These are phyloP conservation scores for Tylochromis polylepis DNA, from an alignment of 2,113 vertebrate genomes.

Conservation along the genomic window DNA sequence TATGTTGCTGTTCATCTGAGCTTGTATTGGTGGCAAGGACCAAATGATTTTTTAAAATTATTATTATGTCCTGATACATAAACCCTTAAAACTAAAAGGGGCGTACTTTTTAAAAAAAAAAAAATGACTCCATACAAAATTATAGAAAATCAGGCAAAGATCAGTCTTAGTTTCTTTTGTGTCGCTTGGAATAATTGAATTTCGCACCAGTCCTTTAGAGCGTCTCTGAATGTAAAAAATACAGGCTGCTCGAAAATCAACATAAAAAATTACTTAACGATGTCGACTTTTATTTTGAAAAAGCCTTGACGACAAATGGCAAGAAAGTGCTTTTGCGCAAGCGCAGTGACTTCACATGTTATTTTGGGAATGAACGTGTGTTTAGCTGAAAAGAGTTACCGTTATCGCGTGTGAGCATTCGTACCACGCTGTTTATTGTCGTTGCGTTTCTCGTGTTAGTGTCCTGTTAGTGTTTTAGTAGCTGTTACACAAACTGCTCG, in stretches of 20 bases:
- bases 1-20: neutral
- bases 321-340: neutral
- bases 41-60: no score
- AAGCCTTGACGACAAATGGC: rapidly evolving
- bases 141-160: neutral
- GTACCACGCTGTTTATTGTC: neutral
- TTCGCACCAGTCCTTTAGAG: neutral
- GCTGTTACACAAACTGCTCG: neutral
- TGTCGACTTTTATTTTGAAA: slow-evolving; percentile 50
- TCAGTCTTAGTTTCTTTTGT: neutral
- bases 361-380: neutral
- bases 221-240: neutral
- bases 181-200: neutral
- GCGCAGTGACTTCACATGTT: neutral
- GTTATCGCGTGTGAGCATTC: rapidly evolving
- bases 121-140: neutral
- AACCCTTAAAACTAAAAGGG: no score
- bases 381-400: neutral
- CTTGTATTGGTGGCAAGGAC: neutral
- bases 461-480: neutral
- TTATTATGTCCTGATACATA: no score
- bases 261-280: neutral
- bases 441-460: rapidly evolving
- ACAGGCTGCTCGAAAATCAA: neutral
- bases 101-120: no score